Evolutionary conservation across 2,888 invertebrate species (phyloP).

Genomic region (Ennomos quercinarius): DNA sequence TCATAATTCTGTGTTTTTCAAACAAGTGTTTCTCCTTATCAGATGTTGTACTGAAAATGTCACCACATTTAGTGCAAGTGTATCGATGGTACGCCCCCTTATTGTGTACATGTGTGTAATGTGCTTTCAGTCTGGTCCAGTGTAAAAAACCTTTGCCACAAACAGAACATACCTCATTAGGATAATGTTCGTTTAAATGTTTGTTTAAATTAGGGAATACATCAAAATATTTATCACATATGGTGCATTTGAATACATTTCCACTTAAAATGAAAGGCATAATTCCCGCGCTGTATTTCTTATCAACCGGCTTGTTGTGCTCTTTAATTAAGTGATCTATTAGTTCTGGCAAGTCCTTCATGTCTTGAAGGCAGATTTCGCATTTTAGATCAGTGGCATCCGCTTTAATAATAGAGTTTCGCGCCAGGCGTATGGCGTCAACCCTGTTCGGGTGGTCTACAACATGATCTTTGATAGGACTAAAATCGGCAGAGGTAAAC

Average conservation of each 20-base stretch:
- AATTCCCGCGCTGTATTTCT: conserved; percentile 13
- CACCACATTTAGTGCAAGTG: conserved; percentile 66
- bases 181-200: conserved; percentile 63
- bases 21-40: conserved; percentile 59
- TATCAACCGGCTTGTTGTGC: conserved; percentile 26
- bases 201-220: conserved; percentile 36
- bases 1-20: conserved; percentile 50
- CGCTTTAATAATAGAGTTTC: conserved; percentile 12
- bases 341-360: conserved; percentile 13
- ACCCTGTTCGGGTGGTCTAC: background rate
- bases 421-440: background rate
- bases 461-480: conserved; percentile 1
- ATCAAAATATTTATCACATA: conserved; percentile 9
- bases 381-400: conserved; percentile 31
- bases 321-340: conserved; percentile 21
- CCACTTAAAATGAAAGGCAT: conserved; percentile 20
- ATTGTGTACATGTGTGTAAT: conserved; percentile 17
- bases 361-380: conserved; percentile 23
- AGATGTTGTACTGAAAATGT: conserved; percentile 56
- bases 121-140: conserved; percentile 31
- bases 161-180: conserved; percentile 58
- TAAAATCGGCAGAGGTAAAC: conserved; percentile 15
- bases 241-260: conserved; percentile 25
- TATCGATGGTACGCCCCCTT: conserved; percentile 17
- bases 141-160: conserved; percentile 44